A percentile compares a stretch with the other conserved stretches of the same genome.
Evolutionary conservation across 2,113 vertebrate genomes (phyloP).

Genomic region (Cisticola juncidis): DNA sequence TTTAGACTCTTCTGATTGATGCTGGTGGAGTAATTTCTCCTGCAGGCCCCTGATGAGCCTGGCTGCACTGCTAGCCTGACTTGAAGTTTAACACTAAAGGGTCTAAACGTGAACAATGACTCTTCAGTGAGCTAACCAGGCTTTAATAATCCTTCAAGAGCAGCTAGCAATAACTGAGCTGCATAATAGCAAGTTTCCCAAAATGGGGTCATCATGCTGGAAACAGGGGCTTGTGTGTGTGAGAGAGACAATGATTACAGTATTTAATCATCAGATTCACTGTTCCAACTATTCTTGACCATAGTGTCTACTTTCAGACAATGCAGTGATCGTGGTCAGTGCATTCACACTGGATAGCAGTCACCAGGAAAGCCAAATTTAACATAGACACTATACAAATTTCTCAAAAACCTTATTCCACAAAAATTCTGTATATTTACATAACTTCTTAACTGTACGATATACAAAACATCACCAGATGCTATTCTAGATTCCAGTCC

Average conservation of each 20-base stretch:
- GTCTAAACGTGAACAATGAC: slow-evolving; percentile 49
- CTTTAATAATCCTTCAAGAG: slow-evolving; percentile 61
- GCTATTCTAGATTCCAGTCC: not conserved
- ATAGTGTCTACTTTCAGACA: slow-evolving; percentile 6
- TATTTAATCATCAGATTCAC: slow-evolving; percentile 14
- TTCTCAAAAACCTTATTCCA: not conserved
- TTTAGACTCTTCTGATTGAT: slow-evolving; percentile 34
- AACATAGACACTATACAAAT: not conserved
- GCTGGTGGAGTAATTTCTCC: slow-evolving; percentile 8
- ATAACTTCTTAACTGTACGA: not conserved
- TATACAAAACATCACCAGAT: not conserved
- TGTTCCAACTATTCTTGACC: not conserved
- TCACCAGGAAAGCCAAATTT: not conserved
- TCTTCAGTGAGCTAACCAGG: slow-evolving; percentile 63
- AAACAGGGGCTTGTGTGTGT: slow-evolving; percentile 38
- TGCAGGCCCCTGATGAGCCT: not conserved
- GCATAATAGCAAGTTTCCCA: slow-evolving; percentile 40
- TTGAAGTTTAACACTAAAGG: slow-evolving; percentile 27
- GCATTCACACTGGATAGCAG: not conserved
- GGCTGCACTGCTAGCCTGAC: slow-evolving; percentile 4
- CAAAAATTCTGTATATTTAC: not conserved
- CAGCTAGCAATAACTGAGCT: slow-evolving; percentile 35
- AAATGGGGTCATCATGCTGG: slow-evolving; percentile 54
- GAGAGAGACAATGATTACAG: slow-evolving; percentile 32
- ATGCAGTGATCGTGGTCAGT: not conserved